Conservation (phyloP, 2,113 vertebrate genomes). For the Sterna hirundo region DNA sequence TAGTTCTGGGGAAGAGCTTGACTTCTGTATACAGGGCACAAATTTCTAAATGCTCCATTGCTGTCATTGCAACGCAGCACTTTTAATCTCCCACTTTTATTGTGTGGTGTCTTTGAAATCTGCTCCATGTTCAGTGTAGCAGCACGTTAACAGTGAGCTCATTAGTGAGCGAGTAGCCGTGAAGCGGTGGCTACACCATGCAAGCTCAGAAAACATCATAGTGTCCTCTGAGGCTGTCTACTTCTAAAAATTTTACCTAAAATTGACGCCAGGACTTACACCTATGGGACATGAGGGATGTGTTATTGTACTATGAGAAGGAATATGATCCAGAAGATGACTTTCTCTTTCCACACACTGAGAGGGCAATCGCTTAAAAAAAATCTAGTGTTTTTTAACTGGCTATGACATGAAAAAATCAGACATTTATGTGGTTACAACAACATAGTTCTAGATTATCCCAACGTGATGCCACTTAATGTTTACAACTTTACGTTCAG, state of each 20-base stretch:
- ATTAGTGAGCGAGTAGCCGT: not conserved
- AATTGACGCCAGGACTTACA: not conserved
- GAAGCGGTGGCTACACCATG: not conserved
- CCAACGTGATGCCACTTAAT: not conserved
- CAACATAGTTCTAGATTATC: not conserved
- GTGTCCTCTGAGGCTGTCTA: not conserved
- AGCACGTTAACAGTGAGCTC: not conserved
- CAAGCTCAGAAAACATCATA: not conserved
- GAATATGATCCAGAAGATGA: not conserved
- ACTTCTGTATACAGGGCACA: not conserved
- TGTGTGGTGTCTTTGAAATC: not conserved
- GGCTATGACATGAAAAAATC: not conserved
- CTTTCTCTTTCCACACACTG: not conserved
- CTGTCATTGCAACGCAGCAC: not conserved
- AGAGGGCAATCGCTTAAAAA: not conserved
- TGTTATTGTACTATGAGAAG: not conserved
- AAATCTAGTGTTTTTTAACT: not conserved
- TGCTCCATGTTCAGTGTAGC: not conserved
- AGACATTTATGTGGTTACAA: not conserved
- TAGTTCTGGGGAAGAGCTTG: not conserved
- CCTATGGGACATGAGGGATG: not conserved
- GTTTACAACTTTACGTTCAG: accelerated
- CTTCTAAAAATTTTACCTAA: not conserved
- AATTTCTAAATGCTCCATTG: not conserved
- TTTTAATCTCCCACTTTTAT: not conserved